Conservation (phyloP, 2,797 vertebrate species). For the Phalanger gymnotis region DNA sequence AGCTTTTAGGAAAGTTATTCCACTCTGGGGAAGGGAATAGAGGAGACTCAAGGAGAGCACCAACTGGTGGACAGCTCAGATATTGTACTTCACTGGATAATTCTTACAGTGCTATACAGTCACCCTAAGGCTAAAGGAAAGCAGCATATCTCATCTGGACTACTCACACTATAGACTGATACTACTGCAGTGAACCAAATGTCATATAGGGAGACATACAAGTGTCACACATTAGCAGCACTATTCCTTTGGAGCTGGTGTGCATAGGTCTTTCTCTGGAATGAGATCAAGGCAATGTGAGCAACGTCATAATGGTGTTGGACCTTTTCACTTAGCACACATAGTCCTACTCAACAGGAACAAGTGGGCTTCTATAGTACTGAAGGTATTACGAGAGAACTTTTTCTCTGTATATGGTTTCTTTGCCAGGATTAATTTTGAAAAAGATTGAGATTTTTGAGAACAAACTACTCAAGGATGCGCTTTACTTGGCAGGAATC, state of each 20-base stretch:
- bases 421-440: not conserved
- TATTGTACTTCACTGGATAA: not conserved
- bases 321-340: not conserved
- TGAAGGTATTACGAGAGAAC: not conserved
- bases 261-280: not conserved
- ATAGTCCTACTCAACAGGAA: not conserved
- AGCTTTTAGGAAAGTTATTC: not conserved
- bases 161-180: not conserved
- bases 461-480: not conserved
- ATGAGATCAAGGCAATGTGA: not conserved
- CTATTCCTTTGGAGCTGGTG: not conserved
- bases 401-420: not conserved
- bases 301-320: not conserved
- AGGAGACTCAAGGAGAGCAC: not conserved
- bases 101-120: not conserved
- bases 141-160: not conserved
- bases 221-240: not conserved
- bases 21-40: not conserved
- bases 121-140: not conserved
- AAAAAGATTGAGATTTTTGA: not conserved
- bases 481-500: not conserved
- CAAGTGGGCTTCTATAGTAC: not conserved
- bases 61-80: not conserved
- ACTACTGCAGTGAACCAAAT: not conserved
- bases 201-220: not conserved